Evolutionary conservation across 2,888 invertebrate species (phyloP).

Genomic region (Lasioglossum oenotherae): DNA sequence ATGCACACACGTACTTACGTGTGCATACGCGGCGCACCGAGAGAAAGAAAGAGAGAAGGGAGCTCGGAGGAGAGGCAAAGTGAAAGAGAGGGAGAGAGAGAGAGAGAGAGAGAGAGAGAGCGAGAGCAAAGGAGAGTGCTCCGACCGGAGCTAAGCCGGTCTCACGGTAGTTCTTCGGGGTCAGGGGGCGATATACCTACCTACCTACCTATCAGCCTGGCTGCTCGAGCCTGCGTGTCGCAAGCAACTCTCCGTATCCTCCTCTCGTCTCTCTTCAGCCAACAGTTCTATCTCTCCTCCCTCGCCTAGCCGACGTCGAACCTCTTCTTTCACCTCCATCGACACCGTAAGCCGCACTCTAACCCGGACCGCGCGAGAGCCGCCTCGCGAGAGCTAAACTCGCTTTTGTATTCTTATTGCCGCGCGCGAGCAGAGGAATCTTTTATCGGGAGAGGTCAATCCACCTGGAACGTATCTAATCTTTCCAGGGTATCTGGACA

Average conservation of each 20-base stretch:
- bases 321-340: constrained; percentile 68
- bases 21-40: constrained; percentile 41
- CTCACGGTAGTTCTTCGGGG: constrained; percentile 79
- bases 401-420: constrained; percentile 46
- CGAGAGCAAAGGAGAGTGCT: constrained; percentile 7
- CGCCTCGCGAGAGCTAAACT: constrained; percentile 39
- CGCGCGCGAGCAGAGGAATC: constrained; percentile 16
- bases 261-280: background rate
- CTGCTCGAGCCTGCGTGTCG: constrained; percentile 73
- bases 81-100: constrained; percentile 60
- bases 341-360: constrained; percentile 66
- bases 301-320: constrained; percentile 57
- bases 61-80: background rate
- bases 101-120: constrained; percentile 2
- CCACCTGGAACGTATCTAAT: constrained; percentile 55
- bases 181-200: constrained; percentile 80
- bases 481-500: constrained; percentile 59
- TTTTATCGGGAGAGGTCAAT: constrained; percentile 56
- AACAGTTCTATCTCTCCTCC: constrained; percentile 26
- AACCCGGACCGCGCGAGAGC: constrained; percentile 57
- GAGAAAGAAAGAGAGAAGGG: constrained; percentile 39
- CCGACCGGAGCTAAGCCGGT: constrained; percentile 74
- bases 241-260: constrained; percentile 71
- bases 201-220: constrained; percentile 69
- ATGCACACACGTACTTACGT: constrained; percentile 12